Conservation (phyloP, 2,113 vertebrate genomes). For the Atractosteus spatula region DNA sequence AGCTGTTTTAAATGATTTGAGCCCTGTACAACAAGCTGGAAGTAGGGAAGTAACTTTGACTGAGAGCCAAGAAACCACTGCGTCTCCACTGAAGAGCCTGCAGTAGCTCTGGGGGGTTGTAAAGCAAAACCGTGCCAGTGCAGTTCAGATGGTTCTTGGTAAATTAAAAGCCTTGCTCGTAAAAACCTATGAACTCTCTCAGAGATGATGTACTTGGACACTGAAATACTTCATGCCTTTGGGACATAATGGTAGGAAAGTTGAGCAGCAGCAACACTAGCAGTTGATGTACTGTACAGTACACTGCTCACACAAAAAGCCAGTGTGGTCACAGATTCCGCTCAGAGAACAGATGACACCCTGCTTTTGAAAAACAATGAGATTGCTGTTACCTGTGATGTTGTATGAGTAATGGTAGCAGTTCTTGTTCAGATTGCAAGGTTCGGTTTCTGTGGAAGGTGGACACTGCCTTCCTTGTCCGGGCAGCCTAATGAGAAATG, state of each 20-base stretch:
- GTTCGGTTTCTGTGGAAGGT: conserved; percentile 68
- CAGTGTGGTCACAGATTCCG: too few species aligned
- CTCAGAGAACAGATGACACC: background rate
- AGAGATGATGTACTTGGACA: conserved; percentile 36
- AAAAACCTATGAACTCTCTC: conserved; percentile 40
- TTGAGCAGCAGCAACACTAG: conserved; percentile 1
- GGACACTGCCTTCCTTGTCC: conserved; percentile 80
- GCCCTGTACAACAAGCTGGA: conserved; percentile 23
- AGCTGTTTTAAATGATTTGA: conserved; percentile 40
- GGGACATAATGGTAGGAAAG: conserved; percentile 34
- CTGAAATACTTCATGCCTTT: conserved; percentile 27
- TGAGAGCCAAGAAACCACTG: background rate
- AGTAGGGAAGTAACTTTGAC: conserved; percentile 25
- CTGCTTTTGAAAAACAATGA: background rate
- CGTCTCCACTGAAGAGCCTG: conserved; percentile 25
- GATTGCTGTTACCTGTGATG: conserved; percentile 78
- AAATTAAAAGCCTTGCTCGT: conserved; percentile 27
- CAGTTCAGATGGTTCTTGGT: conserved; percentile 26
- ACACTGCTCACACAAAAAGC: background rate
- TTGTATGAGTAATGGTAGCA: conserved; percentile 97
- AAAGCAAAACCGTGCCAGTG: conserved; percentile 23
- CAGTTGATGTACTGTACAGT: background rate
- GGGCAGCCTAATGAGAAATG: conserved; percentile 74
- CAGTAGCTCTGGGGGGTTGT: conserved; percentile 47
- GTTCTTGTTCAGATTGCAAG: conserved; percentile 87